These are phyloP conservation scores for Drosophila lacteicornis DNA, from an alignment of 1,140 invertebrate species.

Conservation along the genomic window DNA sequence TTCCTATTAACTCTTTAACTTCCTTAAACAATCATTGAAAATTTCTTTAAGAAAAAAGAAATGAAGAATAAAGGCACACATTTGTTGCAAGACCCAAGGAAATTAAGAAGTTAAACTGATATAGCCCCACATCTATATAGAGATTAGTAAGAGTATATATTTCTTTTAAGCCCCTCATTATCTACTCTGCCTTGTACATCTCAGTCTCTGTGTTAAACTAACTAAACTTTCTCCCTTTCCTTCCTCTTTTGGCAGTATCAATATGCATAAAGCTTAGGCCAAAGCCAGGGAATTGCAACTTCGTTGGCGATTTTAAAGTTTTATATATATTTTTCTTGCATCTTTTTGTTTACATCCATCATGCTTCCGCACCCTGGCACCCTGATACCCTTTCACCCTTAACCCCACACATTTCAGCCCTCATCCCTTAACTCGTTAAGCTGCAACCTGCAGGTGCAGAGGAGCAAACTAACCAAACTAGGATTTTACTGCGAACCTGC, in stretches of 20 bases:
- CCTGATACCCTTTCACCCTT: not conserved
- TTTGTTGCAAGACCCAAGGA: too few relatives aligned
- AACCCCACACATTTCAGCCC: not conserved
- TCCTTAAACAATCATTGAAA: too few relatives aligned
- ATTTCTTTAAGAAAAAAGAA: too few relatives aligned
- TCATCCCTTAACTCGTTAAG: conserved; percentile 34
- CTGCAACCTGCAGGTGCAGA: conserved; percentile 12
- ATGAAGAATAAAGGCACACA: too few relatives aligned
- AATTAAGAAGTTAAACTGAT: too few relatives aligned
- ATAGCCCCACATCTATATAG: too few relatives aligned
- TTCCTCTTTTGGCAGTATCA: conserved; percentile 6
- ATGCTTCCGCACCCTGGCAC: conserved; percentile 5
- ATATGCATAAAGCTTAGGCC: conserved; percentile 25
- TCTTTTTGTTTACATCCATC: conserved; percentile 40
- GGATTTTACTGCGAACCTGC: conserved; percentile 6
- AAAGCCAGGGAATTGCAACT: conserved; percentile 18
- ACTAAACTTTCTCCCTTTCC: not conserved
- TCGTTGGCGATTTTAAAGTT: conserved; percentile 13
- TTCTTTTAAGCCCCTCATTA: not conserved
- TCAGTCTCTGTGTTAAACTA: not conserved
- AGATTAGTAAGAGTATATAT: too few relatives aligned
- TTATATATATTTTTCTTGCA: conserved; percentile 5
- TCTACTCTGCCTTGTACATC: not conserved
- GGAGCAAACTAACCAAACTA: conserved; percentile 33
- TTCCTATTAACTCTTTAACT: too few relatives aligned